These are phyloP conservation scores for Natator depressus DNA, from an alignment of 2,113 vertebrate species.

Conservation along the genomic window DNA sequence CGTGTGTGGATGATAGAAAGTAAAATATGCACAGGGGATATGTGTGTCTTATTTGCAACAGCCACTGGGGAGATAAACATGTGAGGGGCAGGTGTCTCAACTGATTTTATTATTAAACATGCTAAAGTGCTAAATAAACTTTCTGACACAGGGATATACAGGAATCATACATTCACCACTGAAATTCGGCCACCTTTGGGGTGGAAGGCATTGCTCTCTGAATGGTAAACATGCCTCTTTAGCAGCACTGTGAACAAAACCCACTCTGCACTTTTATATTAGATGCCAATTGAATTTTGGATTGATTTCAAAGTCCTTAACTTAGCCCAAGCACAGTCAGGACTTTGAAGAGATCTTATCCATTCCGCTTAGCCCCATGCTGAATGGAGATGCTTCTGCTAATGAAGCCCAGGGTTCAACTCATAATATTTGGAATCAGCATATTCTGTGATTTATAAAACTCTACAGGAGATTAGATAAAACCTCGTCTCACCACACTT, in stretches of 20 bases:
- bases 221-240: not conserved
- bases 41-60: not conserved
- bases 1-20: not conserved
- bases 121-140: not conserved
- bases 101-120: not conserved
- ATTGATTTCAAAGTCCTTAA: not conserved
- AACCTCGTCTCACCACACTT: not conserved
- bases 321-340: not conserved
- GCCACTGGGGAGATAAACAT: not conserved
- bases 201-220: not conserved
- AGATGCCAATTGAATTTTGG: accelerated
- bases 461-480: not conserved
- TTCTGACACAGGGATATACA: too few species aligned
- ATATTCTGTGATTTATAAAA: not conserved
- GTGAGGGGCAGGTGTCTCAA: not conserved
- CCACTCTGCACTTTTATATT: not conserved
- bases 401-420: not conserved
- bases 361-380: not conserved
- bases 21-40: not conserved
- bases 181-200: accelerated
- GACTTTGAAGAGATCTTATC: not conserved
- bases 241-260: not conserved
- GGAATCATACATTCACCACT: not conserved
- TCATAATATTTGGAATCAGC: not conserved
- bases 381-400: not conserved